A percentile compares a stretch with the other conserved stretches of the same genome.
These are phyloP conservation scores for Ctenopoma kingsleyae DNA, from an alignment of 2,797 vertebrate genomes.

Conservation along the genomic window DNA sequence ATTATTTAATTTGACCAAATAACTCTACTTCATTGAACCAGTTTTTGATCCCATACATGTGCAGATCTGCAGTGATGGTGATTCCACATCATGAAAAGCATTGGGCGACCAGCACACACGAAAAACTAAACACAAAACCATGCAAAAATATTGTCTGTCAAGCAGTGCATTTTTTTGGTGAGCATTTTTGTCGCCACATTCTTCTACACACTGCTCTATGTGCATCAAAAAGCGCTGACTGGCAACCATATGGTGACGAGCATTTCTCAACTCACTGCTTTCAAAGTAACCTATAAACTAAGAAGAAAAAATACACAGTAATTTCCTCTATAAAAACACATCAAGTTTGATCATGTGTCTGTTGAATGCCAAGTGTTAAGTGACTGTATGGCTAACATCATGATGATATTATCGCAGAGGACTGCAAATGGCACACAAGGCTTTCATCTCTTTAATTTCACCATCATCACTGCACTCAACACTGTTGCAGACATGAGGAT, in stretches of 20 bases:
- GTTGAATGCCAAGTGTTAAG: constrained; percentile 49
- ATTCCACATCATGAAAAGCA: constrained; percentile 37
- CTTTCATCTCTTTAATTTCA: constrained; percentile 87
- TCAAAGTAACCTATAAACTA: constrained; percentile 75
- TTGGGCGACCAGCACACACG: constrained; percentile 26
- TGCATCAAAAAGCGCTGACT: constrained; percentile 58
- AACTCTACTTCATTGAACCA: not conserved
- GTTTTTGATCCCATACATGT: constrained; percentile 26
- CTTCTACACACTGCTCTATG: constrained; percentile 27
- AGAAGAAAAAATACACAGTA: constrained; percentile 39
- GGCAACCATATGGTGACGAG: constrained; percentile 74
- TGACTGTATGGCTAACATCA: constrained; percentile 70
- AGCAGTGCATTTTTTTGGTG: constrained; percentile 32
- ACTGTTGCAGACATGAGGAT: constrained; percentile 52
- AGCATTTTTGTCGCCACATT: constrained; percentile 35
- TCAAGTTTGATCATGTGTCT: constrained; percentile 60
- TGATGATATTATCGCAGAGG: constrained; percentile 88
- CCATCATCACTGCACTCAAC: constrained; percentile 80
- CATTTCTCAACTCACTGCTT: constrained; percentile 47
- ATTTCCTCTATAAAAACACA: constrained; percentile 63
- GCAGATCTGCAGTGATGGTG: constrained; percentile 13
- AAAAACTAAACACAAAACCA: constrained; percentile 16
- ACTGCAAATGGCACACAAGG: constrained; percentile 84
- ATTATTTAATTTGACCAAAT: constrained; percentile 4
- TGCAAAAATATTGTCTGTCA: constrained; percentile 42